Evolutionary conservation across 2,797 vertebrate genomes (phyloP).

Genomic region (Spinibarbus caldwelli): DNA sequence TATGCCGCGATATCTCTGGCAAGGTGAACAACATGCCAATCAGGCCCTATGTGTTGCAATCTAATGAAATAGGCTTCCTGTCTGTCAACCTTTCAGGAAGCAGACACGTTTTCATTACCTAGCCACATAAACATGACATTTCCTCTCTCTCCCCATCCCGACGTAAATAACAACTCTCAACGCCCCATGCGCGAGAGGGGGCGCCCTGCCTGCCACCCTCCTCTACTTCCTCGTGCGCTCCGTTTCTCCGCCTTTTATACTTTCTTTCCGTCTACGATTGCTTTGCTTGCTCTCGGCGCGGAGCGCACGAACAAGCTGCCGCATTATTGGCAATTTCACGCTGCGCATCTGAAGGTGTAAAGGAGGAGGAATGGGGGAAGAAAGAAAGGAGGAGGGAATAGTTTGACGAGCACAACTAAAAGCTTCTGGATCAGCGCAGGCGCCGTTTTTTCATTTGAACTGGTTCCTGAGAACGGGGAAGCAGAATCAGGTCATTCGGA

Average conservation of each 20-base stretch:
- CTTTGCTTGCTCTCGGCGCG: not conserved
- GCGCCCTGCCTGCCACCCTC: slow-evolving; percentile 7
- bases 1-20: slow-evolving; percentile 61
- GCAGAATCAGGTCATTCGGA: slow-evolving; percentile 80
- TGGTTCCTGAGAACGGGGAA: slow-evolving; percentile 64
- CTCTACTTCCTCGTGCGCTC: slow-evolving; percentile 5
- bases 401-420: slow-evolving; percentile 62
- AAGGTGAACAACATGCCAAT: slow-evolving; percentile 64
- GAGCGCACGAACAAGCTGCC: slow-evolving; percentile 33
- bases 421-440: slow-evolving; percentile 61
- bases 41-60: slow-evolving; percentile 61
- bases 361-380: slow-evolving; percentile 10
- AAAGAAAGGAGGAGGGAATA: slow-evolving; percentile 38
- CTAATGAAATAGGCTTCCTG: slow-evolving; percentile 72
- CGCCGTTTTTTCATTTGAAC: slow-evolving; percentile 66
- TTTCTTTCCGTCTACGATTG: not conserved
- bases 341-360: slow-evolving; percentile 58
- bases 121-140: slow-evolving; percentile 66
- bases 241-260: not conserved
- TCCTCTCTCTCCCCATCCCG: not conserved
- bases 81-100: slow-evolving; percentile 65
- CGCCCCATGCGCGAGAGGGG: slow-evolving; percentile 7
- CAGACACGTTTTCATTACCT: slow-evolving; percentile 70
- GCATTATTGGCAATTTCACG: slow-evolving; percentile 63
- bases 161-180: slow-evolving; percentile 41